Percentiles rank a stretch among this genome's conserved stretches.
Conservation (phyloP, 2,113 vertebrate genomes). For the Barnardius zonarius region DNA sequence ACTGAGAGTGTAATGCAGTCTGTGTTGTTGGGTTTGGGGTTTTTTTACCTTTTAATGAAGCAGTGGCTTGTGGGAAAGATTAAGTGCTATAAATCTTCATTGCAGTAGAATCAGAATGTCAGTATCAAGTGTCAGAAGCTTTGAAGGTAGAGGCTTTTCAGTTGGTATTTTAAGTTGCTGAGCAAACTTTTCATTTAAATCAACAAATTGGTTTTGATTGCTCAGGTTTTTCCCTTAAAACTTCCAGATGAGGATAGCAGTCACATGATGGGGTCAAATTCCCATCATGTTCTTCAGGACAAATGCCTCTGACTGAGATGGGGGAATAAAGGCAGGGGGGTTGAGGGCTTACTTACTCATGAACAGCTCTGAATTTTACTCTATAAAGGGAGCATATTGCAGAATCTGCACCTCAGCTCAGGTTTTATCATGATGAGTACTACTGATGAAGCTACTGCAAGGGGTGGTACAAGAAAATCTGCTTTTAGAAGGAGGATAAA, state of each 20-base stretch:
- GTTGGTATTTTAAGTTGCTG: background rate
- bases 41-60: background rate
- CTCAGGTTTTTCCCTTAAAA: background rate
- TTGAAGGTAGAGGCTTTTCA: background rate
- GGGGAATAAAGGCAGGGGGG: background rate
- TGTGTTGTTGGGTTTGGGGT: background rate
- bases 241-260: background rate
- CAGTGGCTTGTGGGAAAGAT: background rate
- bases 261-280: background rate
- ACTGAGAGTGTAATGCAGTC: background rate
- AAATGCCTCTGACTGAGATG: background rate
- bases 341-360: background rate
- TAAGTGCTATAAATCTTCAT: background rate
- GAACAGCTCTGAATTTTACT: background rate
- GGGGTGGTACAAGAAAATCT: background rate
- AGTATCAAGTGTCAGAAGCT: background rate
- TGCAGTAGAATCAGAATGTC: background rate
- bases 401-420: background rate
- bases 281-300: background rate
- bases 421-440: background rate
- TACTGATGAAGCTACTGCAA: background rate
- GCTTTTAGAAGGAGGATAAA: background rate
- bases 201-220: background rate
- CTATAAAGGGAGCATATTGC: background rate
- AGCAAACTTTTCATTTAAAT: background rate